phyloP scores from a whole-genome alignment of 2,797 vertebrate genomes.

The Lycodopsis pacificus region DNA sequence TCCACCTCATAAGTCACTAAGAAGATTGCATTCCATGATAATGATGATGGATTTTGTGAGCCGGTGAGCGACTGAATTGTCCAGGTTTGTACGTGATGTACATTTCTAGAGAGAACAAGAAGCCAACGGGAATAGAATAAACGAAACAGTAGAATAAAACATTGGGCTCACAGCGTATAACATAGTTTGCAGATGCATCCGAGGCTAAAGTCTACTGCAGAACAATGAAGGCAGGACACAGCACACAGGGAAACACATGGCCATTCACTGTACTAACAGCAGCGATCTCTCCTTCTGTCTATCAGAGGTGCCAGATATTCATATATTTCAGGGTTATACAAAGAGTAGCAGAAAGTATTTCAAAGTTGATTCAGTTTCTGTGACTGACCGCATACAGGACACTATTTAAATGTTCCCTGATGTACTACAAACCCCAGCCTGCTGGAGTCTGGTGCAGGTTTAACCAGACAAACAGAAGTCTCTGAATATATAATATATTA shows the following conservation, averaged over 20 bases:
- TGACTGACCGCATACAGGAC: slow-evolving; percentile 1
- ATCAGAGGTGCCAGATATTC: slow-evolving; percentile 46
- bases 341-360: slow-evolving; percentile 34
- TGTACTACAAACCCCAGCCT: slow-evolving; percentile 16
- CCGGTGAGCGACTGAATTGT: background rate
- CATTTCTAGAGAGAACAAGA: slow-evolving; percentile 36
- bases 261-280: slow-evolving; percentile 53
- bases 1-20: background rate
- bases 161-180: slow-evolving; percentile 21
- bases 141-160: background rate
- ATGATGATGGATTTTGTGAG: background rate
- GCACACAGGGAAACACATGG: slow-evolving; percentile 49
- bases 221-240: slow-evolving; percentile 22
- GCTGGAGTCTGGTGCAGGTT: slow-evolving; percentile 32
- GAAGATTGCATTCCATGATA: background rate
- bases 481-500: slow-evolving; percentile 15
- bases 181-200: slow-evolving; percentile 27
- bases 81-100: background rate
- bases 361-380: slow-evolving; percentile 32
- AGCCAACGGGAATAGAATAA: slow-evolving; percentile 59
- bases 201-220: slow-evolving; percentile 29
- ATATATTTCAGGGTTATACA: slow-evolving; percentile 47
- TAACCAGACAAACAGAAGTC: slow-evolving; percentile 24
- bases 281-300: slow-evolving; percentile 39
- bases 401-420: background rate